Conservation (phyloP, 2,797 vertebrate species). For the Pseudocheirus occidentalis region DNA sequence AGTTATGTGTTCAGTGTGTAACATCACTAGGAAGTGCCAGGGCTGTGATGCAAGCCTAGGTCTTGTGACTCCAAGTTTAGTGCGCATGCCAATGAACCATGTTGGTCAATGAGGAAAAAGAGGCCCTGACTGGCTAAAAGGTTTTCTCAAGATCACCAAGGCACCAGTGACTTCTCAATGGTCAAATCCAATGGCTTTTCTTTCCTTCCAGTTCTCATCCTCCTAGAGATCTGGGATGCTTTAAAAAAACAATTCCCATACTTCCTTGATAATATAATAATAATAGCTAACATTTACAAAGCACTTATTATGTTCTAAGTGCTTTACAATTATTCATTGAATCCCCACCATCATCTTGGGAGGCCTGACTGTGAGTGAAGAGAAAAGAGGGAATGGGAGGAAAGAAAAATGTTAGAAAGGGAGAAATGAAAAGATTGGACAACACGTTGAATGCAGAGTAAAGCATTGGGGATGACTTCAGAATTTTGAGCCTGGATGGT, state of each 20-base stretch:
- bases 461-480: background rate
- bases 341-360: background rate
- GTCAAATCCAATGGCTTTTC: no score
- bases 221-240: background rate
- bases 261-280: background rate
- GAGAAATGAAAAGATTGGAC: background rate
- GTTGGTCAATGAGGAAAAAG: background rate
- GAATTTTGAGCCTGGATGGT: background rate
- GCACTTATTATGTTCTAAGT: no score
- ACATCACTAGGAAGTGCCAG: no score
- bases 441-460: background rate
- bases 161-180: background rate
- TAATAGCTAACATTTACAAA: background rate
- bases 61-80: background rate
- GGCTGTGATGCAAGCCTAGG: no score
- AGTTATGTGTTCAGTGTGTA: background rate
- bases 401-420: background rate
- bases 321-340: background rate
- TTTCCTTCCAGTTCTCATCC: background rate
- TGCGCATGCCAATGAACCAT: background rate
- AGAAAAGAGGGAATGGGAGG: background rate
- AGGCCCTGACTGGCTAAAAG: background rate
- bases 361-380: background rate
- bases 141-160: background rate
- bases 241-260: background rate